Conservation (phyloP, 2,113 vertebrate genomes). For the Morone chrysops region DNA sequence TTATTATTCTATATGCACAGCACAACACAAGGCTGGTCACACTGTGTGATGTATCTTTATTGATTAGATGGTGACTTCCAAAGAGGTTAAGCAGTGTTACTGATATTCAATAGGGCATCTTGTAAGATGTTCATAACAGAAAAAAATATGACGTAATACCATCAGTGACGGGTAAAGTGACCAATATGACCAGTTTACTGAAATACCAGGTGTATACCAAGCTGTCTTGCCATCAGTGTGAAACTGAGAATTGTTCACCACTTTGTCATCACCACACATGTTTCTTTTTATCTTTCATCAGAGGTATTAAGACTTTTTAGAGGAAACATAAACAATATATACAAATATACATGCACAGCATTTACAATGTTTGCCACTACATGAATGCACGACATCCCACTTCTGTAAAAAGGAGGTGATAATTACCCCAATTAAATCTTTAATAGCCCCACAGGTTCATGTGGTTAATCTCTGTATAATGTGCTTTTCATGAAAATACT, state of each 20-base stretch:
- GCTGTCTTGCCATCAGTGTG: background rate
- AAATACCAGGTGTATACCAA: background rate
- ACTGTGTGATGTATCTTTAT: slow-evolving; percentile 46
- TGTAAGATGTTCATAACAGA: slow-evolving; percentile 6
- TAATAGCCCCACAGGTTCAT: slow-evolving; percentile 2
- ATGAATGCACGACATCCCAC: background rate
- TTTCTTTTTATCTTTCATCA: slow-evolving; percentile 4
- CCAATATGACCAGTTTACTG: slow-evolving; percentile 1
- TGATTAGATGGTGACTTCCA: slow-evolving; percentile 24
- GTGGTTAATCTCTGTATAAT: slow-evolving; percentile 41
- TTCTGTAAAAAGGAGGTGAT: background rate
- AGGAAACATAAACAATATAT: slow-evolving; percentile 39
- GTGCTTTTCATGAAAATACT: slow-evolving; percentile 62
- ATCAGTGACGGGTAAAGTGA: background rate
- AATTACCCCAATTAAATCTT: background rate
- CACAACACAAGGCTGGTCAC: background rate
- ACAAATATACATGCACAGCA: slow-evolving; percentile 49
- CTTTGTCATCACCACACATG: background rate
- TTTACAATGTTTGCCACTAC: slow-evolving; percentile 28
- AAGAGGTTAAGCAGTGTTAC: slow-evolving; percentile 8
- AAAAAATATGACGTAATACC: slow-evolving; percentile 5
- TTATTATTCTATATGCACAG: background rate
- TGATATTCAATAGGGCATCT: slow-evolving; percentile 8
- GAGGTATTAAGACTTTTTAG: slow-evolving; percentile 35
- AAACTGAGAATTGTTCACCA: background rate